Base-by-base conservation (phyloP, 2,113 vertebrate species). In the Vireo altiloquus region DNA sequence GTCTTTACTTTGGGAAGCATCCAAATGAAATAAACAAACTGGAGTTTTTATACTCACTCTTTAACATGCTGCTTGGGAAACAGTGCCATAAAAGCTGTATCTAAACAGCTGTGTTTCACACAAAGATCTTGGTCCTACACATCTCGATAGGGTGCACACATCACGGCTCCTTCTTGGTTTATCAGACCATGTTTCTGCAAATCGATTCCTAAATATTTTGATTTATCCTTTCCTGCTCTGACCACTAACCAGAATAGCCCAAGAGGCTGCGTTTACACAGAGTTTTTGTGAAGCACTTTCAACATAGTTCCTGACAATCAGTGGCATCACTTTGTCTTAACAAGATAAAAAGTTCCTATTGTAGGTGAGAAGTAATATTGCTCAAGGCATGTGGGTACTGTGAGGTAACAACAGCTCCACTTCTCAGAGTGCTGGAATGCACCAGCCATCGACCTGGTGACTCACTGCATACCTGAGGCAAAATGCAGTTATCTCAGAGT, bases 1-100 rank as follows among this genome's bases (percentile, higher is more conserved):
- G 28, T 77, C 91, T 95, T 97, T 96, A 71, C 82, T 94, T 93
- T 95, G 87, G 93, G 75, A 95, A 76, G 79, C 63, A 88, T 95
- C 84, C 94, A 96, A 95, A 40, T 65, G 87, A 94, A 94, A 92
- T 74, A 94, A 95, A 89, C 33, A 54, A 94, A 63, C 64, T 60
- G 53, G 53, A 89, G 59, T 65, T 91, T 94, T 92, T 84, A 94
- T 50, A 35, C 50, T 40, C 13, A 4, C 40, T 82, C 44, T 82
- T 89, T 82, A 93, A 77, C 71, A 44, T 22, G 79, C 79, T 92
- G 85, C 88, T 94, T 89, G 59, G 76, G 93, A 66, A 95, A 86
- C 54, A 16, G 59, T 37, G 68, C 49, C 42, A 40, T 85, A 92
- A 96, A 90, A 88, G 22, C 82, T 82, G 23, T n/a, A 49, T 30